phyloP scores from a whole-genome alignment of 2,797 vertebrate species.

The Leuciscus waleckii region DNA sequence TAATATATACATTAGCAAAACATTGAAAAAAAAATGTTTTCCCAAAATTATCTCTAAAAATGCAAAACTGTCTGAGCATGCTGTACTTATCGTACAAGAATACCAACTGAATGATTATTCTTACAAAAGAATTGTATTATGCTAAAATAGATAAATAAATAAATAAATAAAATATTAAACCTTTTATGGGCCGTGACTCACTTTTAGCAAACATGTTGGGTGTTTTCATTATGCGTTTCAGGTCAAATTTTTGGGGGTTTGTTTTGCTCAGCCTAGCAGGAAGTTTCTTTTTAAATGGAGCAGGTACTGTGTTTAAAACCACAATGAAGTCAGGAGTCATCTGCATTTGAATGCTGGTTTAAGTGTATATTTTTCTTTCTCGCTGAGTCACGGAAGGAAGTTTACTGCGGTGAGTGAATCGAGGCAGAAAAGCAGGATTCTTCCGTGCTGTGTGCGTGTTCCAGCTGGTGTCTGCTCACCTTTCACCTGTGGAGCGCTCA shows the following conservation, averaged over 20 bases:
- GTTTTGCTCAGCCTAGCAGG: constrained; percentile 60
- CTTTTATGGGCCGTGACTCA: background rate
- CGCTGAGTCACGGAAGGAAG: background rate
- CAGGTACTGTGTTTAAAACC: constrained; percentile 61
- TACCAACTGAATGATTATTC: background rate
- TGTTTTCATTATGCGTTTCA: constrained; percentile 65
- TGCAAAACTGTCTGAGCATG: background rate
- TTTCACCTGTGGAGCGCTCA: background rate
- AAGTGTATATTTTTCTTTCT: constrained; percentile 37
- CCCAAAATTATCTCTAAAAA: background rate
- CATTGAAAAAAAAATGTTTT: too few relatives aligned
- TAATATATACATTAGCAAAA: background rate
- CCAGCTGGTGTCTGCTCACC: constrained; percentile 8
- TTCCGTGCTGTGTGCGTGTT: background rate
- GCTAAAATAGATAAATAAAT: background rate
- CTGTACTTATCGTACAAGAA: background rate
- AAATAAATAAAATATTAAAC: too few relatives aligned
- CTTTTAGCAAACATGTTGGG: background rate
- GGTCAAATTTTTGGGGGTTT: constrained; percentile 63
- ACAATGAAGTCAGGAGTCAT: constrained; percentile 46
- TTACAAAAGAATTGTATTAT: background rate
- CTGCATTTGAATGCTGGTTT: constrained; percentile 23
- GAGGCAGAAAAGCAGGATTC: constrained; percentile 26
- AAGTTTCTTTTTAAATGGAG: constrained; percentile 56
- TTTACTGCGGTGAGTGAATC: constrained; percentile 29